These are phyloP conservation scores for Falco berigora DNA, from an alignment of 2,797 vertebrate species.

Conservation along the genomic window DNA sequence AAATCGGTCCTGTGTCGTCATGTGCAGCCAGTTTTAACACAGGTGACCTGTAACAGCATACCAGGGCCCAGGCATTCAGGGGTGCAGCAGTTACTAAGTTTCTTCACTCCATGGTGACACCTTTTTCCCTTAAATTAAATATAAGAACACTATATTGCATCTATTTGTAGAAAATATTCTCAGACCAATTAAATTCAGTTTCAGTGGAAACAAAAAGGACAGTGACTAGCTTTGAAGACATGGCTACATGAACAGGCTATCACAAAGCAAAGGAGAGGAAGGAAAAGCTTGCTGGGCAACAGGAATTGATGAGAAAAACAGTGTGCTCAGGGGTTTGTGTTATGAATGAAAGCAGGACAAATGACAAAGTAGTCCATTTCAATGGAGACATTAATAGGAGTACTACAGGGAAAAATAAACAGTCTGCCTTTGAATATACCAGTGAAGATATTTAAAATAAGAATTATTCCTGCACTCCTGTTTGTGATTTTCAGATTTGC, in stretches of 20 bases:
- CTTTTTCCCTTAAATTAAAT: neutral
- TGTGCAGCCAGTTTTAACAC: accelerated
- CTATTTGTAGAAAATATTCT: neutral
- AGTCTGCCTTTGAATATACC: neutral
- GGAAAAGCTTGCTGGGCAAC: neutral
- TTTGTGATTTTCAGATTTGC: neutral
- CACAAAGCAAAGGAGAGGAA: neutral
- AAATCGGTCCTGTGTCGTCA: neutral
- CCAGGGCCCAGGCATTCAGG: neutral
- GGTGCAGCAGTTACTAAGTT: neutral
- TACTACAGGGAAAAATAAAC: neutral
- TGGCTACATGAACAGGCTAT: accelerated
- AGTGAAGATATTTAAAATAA: neutral
- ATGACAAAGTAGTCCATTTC: neutral
- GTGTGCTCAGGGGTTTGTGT: neutral
- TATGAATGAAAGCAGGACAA: neutral
- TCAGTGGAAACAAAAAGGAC: neutral
- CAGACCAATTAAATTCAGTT: neutral
- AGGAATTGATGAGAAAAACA: neutral
- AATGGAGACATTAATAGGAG: neutral
- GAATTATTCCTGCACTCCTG: neutral
- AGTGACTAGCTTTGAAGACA: neutral
- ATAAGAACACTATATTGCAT: neutral
- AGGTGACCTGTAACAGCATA: accelerated
- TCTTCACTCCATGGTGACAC: neutral